Conservation (phyloP, 2,888 invertebrate species). For the Dermolepida albohirtum region DNA sequence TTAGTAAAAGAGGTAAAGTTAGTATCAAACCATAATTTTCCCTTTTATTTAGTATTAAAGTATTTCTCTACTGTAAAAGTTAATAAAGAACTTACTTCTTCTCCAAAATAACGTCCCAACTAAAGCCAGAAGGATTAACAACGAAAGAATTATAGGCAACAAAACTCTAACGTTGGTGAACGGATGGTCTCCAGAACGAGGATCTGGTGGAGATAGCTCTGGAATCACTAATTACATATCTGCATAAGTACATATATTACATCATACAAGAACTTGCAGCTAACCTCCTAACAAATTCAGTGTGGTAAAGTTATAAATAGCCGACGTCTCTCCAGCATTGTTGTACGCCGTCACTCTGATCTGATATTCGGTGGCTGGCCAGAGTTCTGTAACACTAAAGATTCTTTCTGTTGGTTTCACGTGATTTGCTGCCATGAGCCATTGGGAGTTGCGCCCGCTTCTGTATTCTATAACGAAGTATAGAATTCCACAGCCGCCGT, state of each 20-base stretch:
- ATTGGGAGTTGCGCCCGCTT: constrained; percentile 74
- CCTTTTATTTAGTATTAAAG: too few relatives aligned
- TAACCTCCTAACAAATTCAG: constrained; percentile 81
- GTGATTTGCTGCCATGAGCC: constrained; percentile 85
- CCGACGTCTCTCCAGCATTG: constrained; percentile 86
- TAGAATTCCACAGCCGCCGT: constrained; percentile 88
- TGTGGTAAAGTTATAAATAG: constrained; percentile 87
- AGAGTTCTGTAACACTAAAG: constrained; percentile 81
- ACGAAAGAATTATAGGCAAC: constrained; percentile 74
- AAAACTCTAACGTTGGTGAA: constrained; percentile 75
- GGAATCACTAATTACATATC: constrained; percentile 68
- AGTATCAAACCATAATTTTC: not conserved
- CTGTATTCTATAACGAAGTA: constrained; percentile 88
- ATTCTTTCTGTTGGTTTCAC: constrained; percentile 85
- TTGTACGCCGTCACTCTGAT: constrained; percentile 84
- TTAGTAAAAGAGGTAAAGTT: not conserved
- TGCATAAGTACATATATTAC: not conserved
- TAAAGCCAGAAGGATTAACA: constrained; percentile 75
- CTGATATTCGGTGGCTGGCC: constrained; percentile 81
- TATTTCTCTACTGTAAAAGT: constrained; percentile 62
- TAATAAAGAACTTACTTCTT: constrained; percentile 68
- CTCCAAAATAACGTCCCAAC: constrained; percentile 78
- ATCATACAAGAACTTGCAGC: constrained; percentile 18
- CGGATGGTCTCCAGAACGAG: constrained; percentile 74
- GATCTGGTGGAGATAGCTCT: constrained; percentile 75